A percentile compares a stretch with the other conserved stretches of the same genome.
Evolutionary conservation across 2,113 vertebrate species (phyloP).

Genomic region (Lophura nycthemera): DNA sequence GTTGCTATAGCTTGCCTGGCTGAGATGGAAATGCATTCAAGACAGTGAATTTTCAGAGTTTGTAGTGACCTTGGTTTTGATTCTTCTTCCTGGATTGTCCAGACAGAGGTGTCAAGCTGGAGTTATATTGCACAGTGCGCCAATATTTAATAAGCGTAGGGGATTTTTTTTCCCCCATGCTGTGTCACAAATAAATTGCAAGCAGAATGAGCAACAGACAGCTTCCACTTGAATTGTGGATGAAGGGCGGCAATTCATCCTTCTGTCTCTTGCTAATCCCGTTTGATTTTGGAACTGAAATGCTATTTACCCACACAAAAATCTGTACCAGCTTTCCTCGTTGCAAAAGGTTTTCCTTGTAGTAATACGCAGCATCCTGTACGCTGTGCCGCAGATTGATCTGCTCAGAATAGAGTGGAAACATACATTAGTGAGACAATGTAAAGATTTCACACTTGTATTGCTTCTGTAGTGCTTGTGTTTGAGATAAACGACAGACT

Average conservation of each 20-base stretch:
- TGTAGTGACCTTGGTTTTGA: slow-evolving; percentile 32
- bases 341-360: background rate
- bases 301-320: background rate
- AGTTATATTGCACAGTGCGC: background rate
- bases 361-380: background rate
- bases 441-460: slow-evolving; percentile 34
- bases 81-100: slow-evolving; percentile 26
- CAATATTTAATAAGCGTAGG: background rate
- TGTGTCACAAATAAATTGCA: background rate
- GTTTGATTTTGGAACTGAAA: background rate
- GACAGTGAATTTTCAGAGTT: slow-evolving; percentile 26
- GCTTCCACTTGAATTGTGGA: background rate
- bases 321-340: background rate
- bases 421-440: slow-evolving; percentile 20
- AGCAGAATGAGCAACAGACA: background rate
- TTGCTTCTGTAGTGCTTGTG: background rate
- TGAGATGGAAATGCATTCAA: background rate
- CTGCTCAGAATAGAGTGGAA: slow-evolving; percentile 1
- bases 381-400: background rate
- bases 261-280: background rate
- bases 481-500: slow-evolving; percentile 25
- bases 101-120: background rate
- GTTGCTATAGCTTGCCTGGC: background rate
- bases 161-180: background rate
- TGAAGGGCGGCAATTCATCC: background rate